These are phyloP conservation scores for Calliphora vomitoria DNA, from an alignment of 2,888 invertebrate genomes.

Conservation along the genomic window DNA sequence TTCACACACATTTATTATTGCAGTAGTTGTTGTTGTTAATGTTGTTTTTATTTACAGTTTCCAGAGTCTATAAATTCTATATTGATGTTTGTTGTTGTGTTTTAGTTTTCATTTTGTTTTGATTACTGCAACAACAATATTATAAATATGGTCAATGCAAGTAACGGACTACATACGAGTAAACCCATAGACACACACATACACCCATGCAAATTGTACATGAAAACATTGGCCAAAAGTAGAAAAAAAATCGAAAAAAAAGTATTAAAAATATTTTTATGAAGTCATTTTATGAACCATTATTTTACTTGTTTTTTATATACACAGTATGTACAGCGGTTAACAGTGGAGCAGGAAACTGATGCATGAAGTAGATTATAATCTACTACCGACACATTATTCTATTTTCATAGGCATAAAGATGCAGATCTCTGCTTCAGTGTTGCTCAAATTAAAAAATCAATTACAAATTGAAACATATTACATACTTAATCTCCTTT, in stretches of 20 bases:
- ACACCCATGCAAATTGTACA: neutral
- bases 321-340: neutral
- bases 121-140: conserved; percentile 47
- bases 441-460: no score
- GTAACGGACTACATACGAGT: neutral
- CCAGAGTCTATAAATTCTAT: conserved; percentile 66
- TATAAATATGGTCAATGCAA: conserved; percentile 63
- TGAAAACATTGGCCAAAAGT: conserved; percentile 26
- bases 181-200: no score
- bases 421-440: no score
- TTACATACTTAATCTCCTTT: no score
- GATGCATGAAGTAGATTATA: no score
- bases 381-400: no score
- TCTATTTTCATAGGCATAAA: no score
- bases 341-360: conserved; percentile 34
- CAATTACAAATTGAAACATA: no score
- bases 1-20: conserved; percentile 38
- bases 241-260: conserved; percentile 9
- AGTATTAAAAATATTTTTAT: conserved; percentile 57
- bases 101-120: conserved; percentile 62
- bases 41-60: conserved; percentile 49
- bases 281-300: conserved; percentile 68
- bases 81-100: conserved; percentile 36
- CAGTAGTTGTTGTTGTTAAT: conserved; percentile 19
- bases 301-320: conserved; percentile 31